Conservation (phyloP, 2,797 vertebrate species). For the Platyrinchus mystaceus region DNA sequence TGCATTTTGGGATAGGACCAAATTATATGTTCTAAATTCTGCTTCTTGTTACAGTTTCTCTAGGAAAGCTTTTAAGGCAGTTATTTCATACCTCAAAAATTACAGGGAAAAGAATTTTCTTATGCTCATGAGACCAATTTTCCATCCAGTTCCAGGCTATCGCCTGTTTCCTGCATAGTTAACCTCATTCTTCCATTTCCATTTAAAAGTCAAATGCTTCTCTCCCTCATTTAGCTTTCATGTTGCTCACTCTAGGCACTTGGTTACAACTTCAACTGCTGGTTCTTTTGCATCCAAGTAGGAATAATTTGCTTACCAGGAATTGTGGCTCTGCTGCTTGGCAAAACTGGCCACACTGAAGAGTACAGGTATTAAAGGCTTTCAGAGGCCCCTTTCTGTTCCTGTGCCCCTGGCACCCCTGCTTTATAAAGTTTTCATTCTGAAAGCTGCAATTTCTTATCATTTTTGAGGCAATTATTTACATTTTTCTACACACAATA, state of each 20-base stretch:
- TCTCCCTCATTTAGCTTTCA: not conserved
- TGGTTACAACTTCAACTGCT: not conserved
- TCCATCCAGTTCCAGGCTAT: conserved; percentile 4
- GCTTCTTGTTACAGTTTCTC: not conserved
- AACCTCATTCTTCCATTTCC: conserved; percentile 5
- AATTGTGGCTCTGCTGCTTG: not conserved
- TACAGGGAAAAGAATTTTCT: conserved; percentile 6
- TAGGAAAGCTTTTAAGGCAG: conserved; percentile 7
- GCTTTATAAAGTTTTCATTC: not conserved
- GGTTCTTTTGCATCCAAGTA: not conserved
- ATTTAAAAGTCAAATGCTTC: conserved; percentile 41
- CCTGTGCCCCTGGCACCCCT: not conserved
- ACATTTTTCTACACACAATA: not conserved
- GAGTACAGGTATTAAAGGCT: not conserved
- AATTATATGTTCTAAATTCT: conserved; percentile 29
- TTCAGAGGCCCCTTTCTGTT: not conserved
- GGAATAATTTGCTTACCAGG: not conserved
- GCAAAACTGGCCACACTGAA: not conserved
- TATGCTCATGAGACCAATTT: not conserved
- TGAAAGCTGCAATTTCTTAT: not conserved
- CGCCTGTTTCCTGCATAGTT: not conserved
- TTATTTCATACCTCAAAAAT: not conserved
- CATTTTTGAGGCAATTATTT: not conserved
- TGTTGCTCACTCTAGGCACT: not conserved
- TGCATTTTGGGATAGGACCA: conserved; percentile 18